phyloP scores from a whole-genome alignment of 92 coral and sea anemone species.

The Phenganax subtilis region DNA sequence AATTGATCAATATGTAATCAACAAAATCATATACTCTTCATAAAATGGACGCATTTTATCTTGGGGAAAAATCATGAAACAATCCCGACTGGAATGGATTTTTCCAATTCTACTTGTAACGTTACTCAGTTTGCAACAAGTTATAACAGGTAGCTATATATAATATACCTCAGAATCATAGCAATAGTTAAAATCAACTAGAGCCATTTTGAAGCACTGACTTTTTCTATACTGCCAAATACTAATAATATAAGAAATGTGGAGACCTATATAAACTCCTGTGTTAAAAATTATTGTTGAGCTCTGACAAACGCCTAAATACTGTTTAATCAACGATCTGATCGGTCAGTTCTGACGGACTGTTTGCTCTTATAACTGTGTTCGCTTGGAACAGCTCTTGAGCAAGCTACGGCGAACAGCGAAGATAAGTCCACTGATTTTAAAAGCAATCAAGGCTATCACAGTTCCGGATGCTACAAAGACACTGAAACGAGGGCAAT shows the following conservation, averaged over 20 bases:
- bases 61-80: not conserved
- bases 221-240: not conserved
- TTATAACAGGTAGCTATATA: slow-evolving; percentile 12
- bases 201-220: slow-evolving; percentile 3
- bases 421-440: slow-evolving; percentile 4
- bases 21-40: not conserved
- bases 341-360: not conserved
- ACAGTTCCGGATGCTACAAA: slow-evolving; percentile 14
- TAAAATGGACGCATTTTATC: slow-evolving; percentile 1
- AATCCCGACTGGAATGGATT: not conserved
- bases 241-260: not conserved
- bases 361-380: not conserved
- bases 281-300: no score
- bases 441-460: slow-evolving; percentile 8
- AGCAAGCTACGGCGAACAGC: not conserved
- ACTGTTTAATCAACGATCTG: not conserved
- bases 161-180: not conserved
- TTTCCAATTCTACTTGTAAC: not conserved
- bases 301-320: not conserved
- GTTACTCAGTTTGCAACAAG: not conserved
- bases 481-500: slow-evolving; percentile 5
- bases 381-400: slow-evolving; percentile 8
- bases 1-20: not conserved
- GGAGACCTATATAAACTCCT: not conserved
- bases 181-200: not conserved